These are phyloP conservation scores for Chironomus striatipennis DNA, from an alignment of 1,140 invertebrate species.

Conservation along the genomic window DNA sequence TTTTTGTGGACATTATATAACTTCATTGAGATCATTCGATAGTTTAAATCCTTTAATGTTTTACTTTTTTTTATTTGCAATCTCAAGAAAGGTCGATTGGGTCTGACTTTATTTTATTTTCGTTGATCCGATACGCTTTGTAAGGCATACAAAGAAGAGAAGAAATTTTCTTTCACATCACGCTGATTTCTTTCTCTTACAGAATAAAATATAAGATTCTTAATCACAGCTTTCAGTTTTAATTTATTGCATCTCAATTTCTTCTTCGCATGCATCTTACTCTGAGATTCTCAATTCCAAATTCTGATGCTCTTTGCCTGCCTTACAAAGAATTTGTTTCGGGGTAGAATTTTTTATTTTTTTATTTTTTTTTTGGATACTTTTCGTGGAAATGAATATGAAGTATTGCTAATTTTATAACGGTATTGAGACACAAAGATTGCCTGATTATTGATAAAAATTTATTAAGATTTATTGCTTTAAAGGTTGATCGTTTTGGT, in stretches of 20 bases:
- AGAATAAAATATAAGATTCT: background rate
- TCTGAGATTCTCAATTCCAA: no score
- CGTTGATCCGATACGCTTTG: background rate
- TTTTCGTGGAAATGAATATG: background rate
- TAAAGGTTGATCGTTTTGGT: no score
- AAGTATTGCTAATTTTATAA: background rate
- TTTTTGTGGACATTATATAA: no score
- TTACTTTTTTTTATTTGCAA: background rate
- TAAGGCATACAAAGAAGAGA: background rate
- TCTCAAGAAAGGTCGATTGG: background rate
- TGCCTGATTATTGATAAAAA: no score
- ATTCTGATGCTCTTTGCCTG: no score
- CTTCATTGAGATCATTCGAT: background rate
- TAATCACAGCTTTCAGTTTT: conserved; percentile 13
- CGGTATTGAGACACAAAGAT: background rate
- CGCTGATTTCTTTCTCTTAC: background rate
- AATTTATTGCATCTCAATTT: conserved; percentile 14
- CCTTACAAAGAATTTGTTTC: background rate
- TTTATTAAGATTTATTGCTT: no score
- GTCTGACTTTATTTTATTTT: background rate
- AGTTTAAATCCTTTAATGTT: background rate
- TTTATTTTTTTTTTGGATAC: background rate
- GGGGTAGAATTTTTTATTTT: no score
- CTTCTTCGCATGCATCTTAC: background rate
- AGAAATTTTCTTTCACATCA: background rate